Percentiles rank a stretch among this genome's conserved stretches.
phyloP scores from a whole-genome alignment of 64 coral and sea anemone species.

The Orbicella faveolata region DNA sequence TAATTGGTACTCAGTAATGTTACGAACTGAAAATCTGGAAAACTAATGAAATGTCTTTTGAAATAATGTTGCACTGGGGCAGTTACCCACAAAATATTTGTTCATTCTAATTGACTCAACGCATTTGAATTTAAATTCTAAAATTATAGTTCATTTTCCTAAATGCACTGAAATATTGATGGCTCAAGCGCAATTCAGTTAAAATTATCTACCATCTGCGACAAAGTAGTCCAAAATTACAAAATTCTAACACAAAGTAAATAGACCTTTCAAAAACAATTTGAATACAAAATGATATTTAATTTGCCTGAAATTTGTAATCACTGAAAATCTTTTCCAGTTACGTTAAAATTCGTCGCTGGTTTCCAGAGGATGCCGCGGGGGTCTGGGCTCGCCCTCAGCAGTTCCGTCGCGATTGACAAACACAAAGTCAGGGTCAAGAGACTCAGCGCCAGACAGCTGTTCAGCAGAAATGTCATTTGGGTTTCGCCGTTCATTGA shows the following conservation, averaged over 20 bases:
- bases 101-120: no score
- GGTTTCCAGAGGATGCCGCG: slow-evolving; percentile 3
- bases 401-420: slow-evolving; percentile 59
- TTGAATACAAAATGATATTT: not conserved
- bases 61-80: no score
- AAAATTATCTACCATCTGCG: not conserved
- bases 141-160: not conserved
- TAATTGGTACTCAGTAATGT: no score
- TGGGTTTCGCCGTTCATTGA: not conserved
- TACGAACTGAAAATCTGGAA: no score
- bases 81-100: no score
- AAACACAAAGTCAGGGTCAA: slow-evolving; percentile 50
- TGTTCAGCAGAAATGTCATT: not conserved
- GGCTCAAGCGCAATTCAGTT: no score
- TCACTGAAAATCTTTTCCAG: not conserved
- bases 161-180: not conserved
- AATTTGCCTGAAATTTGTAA: not conserved
- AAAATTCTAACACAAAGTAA: not conserved
- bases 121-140: not conserved
- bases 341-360: slow-evolving; percentile 12
- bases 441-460: not conserved
- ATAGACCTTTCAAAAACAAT: not conserved
- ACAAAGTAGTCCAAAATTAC: not conserved
- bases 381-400: not conserved
- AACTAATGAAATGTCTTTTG: no score